phyloP scores from a whole-genome alignment of 2,113 vertebrate species.

The Irena cyanogastra region DNA sequence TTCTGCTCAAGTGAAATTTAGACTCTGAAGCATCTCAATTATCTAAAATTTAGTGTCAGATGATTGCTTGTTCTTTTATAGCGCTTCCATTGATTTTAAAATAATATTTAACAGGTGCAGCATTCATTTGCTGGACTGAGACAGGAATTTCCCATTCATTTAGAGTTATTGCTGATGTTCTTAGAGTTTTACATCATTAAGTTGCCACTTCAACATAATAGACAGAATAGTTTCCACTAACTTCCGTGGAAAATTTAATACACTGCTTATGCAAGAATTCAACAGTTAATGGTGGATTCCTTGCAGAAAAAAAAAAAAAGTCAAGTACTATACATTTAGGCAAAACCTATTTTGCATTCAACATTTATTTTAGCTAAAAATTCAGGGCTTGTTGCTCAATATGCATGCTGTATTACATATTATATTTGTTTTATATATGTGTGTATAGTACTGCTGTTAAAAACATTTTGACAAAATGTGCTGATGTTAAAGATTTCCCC shows the following conservation, averaged over 20 bases:
- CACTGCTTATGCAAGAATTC: background rate
- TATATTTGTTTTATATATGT: background rate
- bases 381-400: background rate
- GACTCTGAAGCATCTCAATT: background rate
- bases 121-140: background rate
- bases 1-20: background rate
- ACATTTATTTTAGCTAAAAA: background rate
- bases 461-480: background rate
- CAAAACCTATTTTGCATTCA: background rate
- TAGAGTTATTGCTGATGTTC: background rate
- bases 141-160: background rate
- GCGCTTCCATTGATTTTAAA: background rate
- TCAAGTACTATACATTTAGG: background rate
- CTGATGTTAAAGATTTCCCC: background rate
- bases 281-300: background rate
- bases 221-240: background rate
- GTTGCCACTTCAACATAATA: background rate
- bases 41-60: background rate
- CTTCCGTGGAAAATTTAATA: background rate
- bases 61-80: background rate
- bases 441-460: background rate
- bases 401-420: rapidly evolving
- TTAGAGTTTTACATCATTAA: background rate
- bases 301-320: background rate
- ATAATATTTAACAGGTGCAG: background rate